These are phyloP conservation scores for Bombus sibiricus DNA, from an alignment of 1,140 invertebrate genomes.

Conservation along the genomic window DNA sequence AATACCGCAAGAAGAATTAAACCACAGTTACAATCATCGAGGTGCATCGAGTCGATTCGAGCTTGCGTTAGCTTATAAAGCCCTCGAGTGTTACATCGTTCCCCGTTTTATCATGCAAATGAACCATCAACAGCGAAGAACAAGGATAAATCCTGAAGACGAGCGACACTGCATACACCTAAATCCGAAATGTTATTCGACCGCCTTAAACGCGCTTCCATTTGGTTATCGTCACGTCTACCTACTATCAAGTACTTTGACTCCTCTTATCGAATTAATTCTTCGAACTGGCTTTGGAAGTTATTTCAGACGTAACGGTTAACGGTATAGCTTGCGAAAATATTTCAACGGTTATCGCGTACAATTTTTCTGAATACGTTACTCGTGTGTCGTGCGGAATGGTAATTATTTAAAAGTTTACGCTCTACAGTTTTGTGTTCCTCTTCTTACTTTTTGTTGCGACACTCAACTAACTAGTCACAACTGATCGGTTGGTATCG, in stretches of 20 bases:
- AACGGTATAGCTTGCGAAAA: no score
- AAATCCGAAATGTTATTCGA: slow-evolving; percentile 15
- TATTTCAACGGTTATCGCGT: no score
- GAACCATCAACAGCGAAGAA: slow-evolving; percentile 55
- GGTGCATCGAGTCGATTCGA: slow-evolving; percentile 38
- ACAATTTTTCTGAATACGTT: no score
- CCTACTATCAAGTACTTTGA: background rate
- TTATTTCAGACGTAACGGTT: no score
- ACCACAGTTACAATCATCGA: slow-evolving; percentile 52
- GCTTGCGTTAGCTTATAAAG: slow-evolving; percentile 35
- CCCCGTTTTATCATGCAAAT: slow-evolving; percentile 58
- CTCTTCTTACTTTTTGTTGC: no score
- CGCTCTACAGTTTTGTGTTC: no score
- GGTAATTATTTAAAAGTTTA: no score
- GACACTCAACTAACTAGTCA: no score
- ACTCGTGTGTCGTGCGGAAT: no score
- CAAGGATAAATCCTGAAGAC: slow-evolving; percentile 56
- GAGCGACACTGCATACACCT: slow-evolving; percentile 11
- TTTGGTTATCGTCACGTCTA: slow-evolving; percentile 8
- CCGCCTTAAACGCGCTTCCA: background rate
- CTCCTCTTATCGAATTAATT: background rate
- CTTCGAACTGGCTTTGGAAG: background rate
- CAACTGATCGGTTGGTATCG: no score
- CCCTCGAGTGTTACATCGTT: slow-evolving; percentile 34
- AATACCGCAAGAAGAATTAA: slow-evolving; percentile 41